These are phyloP conservation scores for Carduelis carduelis DNA, from an alignment of 2,797 vertebrate species.

Conservation along the genomic window DNA sequence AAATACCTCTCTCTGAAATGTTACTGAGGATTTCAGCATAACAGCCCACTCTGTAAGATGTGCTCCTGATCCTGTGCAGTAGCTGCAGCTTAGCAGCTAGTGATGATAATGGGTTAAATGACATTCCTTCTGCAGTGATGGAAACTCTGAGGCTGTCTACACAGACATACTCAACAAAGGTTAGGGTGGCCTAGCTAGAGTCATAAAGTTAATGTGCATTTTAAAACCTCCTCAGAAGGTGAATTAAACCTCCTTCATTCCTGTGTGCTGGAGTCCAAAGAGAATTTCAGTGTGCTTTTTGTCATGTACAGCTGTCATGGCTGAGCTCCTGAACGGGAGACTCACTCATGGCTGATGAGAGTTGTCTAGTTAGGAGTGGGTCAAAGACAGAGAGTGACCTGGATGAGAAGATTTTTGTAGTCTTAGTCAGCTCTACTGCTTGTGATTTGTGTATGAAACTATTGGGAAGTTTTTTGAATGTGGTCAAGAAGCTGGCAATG, in stretches of 20 bases:
- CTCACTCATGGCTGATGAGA: background rate
- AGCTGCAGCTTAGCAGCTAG: background rate
- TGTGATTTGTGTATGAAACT: background rate
- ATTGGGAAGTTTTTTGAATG: background rate
- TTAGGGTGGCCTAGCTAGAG: background rate
- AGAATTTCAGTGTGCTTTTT: background rate
- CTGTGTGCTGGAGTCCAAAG: background rate
- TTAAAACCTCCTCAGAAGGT: background rate
- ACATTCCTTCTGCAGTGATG: background rate
- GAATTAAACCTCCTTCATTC: background rate
- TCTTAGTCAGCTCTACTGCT: background rate
- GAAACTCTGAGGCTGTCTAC: background rate
- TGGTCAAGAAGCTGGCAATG: background rate
- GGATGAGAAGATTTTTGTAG: background rate
- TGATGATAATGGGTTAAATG: background rate
- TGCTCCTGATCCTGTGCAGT: background rate
- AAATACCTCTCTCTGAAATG: background rate
- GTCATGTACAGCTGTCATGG: background rate
- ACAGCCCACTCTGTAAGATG: background rate
- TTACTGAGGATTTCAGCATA: background rate
- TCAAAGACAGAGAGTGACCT: background rate
- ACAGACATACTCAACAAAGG: background rate
- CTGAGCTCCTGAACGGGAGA: background rate
- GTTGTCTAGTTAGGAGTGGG: background rate
- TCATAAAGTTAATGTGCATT: background rate